These are phyloP conservation scores for Lasioglossum marginatum DNA, from an alignment of 2,888 invertebrate species.

Conservation along the genomic window DNA sequence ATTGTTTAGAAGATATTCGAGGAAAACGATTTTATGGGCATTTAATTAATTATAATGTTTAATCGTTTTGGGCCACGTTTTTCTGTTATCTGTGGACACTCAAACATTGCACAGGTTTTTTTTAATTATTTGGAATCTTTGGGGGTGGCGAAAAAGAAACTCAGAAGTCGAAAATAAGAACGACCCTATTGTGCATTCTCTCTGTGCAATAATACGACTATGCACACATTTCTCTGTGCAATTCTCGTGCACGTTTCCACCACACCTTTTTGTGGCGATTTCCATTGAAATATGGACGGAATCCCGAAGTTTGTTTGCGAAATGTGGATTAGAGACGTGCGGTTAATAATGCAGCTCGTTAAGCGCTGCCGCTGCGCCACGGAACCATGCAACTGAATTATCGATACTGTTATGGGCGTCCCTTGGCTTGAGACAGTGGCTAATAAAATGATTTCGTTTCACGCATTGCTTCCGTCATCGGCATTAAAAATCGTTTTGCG, in stretches of 20 bases:
- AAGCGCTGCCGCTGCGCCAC: not conserved
- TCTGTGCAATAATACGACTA: not conserved
- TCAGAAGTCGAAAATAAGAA: too few relatives aligned
- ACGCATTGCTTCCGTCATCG: not conserved
- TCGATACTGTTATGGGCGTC: not conserved
- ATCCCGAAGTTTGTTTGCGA: not conserved
- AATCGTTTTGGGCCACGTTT: too few relatives aligned
- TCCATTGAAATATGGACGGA: not conserved
- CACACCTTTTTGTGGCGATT: not conserved
- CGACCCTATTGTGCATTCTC: too few relatives aligned
- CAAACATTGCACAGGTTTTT: too few relatives aligned
- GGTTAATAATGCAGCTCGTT: constrained; percentile 32
- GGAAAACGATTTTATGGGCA: too few relatives aligned
- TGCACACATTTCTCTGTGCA: not conserved
- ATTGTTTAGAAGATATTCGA: too few relatives aligned
- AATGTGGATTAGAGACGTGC: constrained; percentile 20
- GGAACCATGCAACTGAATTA: not conserved
- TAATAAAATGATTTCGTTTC: constrained; percentile 10
- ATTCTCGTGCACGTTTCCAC: not conserved
- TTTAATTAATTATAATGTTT: too few relatives aligned
- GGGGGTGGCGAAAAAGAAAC: too few relatives aligned
- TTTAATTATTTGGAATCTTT: too few relatives aligned
- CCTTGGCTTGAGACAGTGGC: not conserved
- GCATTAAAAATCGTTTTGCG: constrained; percentile 8
- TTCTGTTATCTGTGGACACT: too few relatives aligned